Evolutionary conservation across 2,888 invertebrate genomes (phyloP), one percentile per base, ranked within the genome.

Genomic region (Deroplatys truncata): DNA sequence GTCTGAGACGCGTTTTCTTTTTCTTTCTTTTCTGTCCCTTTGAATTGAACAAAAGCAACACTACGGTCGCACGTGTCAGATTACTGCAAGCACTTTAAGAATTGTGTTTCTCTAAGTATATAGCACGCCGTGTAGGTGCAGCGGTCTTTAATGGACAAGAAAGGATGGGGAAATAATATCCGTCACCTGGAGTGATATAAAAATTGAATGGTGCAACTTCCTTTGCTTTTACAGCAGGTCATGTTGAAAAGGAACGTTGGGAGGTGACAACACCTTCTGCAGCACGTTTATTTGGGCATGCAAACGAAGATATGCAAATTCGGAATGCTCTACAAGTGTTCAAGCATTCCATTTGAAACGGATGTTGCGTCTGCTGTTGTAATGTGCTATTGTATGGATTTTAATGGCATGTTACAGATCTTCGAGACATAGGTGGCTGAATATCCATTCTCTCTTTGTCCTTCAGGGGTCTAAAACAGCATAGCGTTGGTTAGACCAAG

Each of bases 41-140:
- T 82, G 29, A 20, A 82, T 28, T 20, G 20, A 82, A 86, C 86
- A 86, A 86, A 86, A 86, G 86, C 28, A 82, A 1, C 29, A 20
- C 56, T 25, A 86, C 29, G 85, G 86, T 1, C 86, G 86, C 86
- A 86, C 86, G 86, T 86, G 86, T 86, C 56, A 28, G 16, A 82
- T 86, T 86, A 86, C 72, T 29, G 15, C 28, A 31, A 29, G 82
- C 82, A 82, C 82, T 86, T 86, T 29, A 86, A 82, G 86, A 86
- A 86, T 86, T 86, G 82, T 86, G 28, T 86, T 86, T 86, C 86
- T 86, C 82, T 86, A 86, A 86, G 86, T 86, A 86, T 82, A 86
- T 28, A 82, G 86, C 82, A 86, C 25, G 86, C 31, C 82, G 82
- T 9, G 86, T 25, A 86, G 86, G 86, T 86, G 86, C 28, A 72